phyloP scores from a whole-genome alignment of 2,113 vertebrate species.

The Chamaetylas fuelleborni region DNA sequence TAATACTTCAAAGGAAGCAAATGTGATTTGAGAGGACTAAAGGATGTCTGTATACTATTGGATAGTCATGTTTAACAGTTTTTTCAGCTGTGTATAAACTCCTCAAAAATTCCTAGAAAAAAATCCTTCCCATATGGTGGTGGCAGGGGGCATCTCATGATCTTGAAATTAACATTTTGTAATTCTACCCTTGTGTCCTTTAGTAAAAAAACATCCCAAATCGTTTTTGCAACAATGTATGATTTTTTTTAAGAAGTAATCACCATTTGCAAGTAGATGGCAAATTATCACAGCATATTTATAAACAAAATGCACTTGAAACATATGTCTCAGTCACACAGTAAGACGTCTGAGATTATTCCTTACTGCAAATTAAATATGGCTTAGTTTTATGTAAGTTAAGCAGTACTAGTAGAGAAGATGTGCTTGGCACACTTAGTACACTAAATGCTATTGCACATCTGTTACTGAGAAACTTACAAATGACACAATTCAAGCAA shows the following conservation, averaged over 20 bases:
- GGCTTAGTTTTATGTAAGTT: background rate
- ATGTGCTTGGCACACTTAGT: background rate
- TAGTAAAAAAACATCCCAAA: background rate
- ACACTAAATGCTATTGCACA: background rate
- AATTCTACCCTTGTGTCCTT: background rate
- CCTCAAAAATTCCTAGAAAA: background rate
- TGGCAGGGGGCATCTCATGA: background rate
- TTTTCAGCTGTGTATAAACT: background rate
- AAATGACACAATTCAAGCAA: background rate
- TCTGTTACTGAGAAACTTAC: background rate
- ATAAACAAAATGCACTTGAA: conserved; percentile 2
- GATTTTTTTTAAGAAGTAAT: background rate
- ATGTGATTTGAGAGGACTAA: background rate
- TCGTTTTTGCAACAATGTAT: background rate
- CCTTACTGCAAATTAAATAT: background rate
- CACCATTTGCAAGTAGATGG: conserved; percentile 40
- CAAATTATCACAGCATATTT: conserved; percentile 35
- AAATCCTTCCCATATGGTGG: background rate
- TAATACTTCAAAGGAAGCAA: background rate
- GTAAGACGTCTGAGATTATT: background rate
- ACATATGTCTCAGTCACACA: background rate
- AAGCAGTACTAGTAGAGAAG: background rate
- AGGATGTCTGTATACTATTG: background rate
- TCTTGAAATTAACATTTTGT: background rate
- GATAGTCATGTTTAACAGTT: background rate